A percentile compares a stretch with the other conserved stretches of the same genome.
Conservation (phyloP, 1,140 invertebrate species). For the Odontomachus brunneus region DNA sequence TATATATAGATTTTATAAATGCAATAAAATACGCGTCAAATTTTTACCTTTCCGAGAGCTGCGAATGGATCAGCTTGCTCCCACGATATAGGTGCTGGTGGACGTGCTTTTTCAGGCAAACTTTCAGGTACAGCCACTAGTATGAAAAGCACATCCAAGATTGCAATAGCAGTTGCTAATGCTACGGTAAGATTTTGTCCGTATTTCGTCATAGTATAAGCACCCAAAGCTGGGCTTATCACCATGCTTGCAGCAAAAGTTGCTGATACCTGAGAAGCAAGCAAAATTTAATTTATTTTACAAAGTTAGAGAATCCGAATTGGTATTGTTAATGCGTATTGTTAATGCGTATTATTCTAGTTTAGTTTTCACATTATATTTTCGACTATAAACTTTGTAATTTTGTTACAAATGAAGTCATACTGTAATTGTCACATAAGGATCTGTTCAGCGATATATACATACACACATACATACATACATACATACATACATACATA, state of each 20-base stretch:
- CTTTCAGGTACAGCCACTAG: constrained; percentile 99
- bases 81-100: constrained; percentile 94
- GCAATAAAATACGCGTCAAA: background rate
- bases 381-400: background rate
- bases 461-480: too few species aligned
- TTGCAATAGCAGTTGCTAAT: constrained; percentile 96
- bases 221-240: constrained; percentile 98
- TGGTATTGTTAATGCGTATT: background rate
- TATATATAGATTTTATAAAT: background rate
- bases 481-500: too few species aligned
- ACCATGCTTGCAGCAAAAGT: constrained; percentile 99
- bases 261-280: constrained; percentile 91
- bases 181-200: constrained; percentile 98
- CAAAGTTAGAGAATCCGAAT: background rate
- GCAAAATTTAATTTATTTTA: constrained; percentile 20
- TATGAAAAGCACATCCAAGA: constrained; percentile 99
- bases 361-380: background rate
- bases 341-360: background rate
- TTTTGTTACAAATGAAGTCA: background rate
- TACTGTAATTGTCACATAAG: background rate
- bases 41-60: constrained; percentile 86
- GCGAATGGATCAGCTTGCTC: constrained; percentile 99
- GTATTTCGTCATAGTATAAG: constrained; percentile 95
- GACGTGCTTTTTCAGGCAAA: constrained; percentile 96
- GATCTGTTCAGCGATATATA: too few species aligned